Percentiles rank a stretch among this genome's conserved stretches.
Evolutionary conservation across 1,140 invertebrate genomes (phyloP).

Genomic region (Zaprionus ornatus): DNA sequence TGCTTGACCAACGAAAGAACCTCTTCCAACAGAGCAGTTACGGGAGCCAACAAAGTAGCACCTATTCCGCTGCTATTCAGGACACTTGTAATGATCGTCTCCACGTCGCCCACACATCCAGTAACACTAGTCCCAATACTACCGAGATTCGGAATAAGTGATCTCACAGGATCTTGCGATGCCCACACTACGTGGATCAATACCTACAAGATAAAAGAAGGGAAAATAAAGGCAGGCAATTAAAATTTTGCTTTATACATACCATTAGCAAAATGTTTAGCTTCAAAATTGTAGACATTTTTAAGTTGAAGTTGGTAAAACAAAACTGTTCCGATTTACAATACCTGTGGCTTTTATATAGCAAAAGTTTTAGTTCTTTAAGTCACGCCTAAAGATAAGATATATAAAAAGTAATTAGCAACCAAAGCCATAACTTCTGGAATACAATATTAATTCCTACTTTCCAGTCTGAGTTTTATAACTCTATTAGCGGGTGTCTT

Average conservation of each 20-base stretch:
- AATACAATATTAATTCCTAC: not conserved
- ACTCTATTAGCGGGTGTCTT: slow-evolving; percentile 64
- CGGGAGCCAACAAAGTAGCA: too few relatives aligned
- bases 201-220: not conserved
- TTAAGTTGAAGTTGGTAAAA: slow-evolving; percentile 5
- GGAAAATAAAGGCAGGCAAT: not conserved
- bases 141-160: not conserved
- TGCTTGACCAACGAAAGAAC: too few relatives aligned
- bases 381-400: not conserved
- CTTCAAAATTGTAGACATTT: not conserved
- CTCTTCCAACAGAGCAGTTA: too few relatives aligned
- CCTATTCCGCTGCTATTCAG: too few relatives aligned
- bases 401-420: not conserved
- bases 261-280: slow-evolving; percentile 7
- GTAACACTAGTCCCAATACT: not conserved
- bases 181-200: not conserved
- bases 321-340: not conserved
- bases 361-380: not conserved
- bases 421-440: not conserved
- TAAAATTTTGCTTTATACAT: not conserved
- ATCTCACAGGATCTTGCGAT: not conserved
- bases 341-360: not conserved
- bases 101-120: not conserved
- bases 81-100: not conserved
- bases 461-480: slow-evolving; percentile 46